Evolutionary conservation across 2,888 invertebrate species (phyloP), one percentile per base, ranked within the genome.

Genomic region (Rhagonycha lutea): DNA sequence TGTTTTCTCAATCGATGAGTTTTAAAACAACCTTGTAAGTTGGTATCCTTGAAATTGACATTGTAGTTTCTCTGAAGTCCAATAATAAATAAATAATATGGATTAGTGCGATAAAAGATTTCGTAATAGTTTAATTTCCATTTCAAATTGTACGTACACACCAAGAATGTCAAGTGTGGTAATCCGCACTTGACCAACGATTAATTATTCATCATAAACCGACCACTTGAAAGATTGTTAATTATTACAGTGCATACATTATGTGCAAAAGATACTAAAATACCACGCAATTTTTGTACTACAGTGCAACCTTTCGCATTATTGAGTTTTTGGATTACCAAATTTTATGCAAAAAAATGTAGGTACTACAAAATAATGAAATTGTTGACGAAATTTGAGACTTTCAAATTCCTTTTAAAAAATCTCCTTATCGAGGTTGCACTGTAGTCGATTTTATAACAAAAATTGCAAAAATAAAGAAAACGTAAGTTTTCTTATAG

Each of bases 11-110:
- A 47, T 47, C 47, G 47, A 47, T 47, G 47, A n/a, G 47, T 47
- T 47, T n/a, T 65, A 8, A n/a, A 65, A 26, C 11, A 26, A 24
- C 63, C 63, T 65, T 65, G 63, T 65, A n/a, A n/a, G n/a, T 65
- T 24, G 63, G 8, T 65, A n/a, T 24, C 63, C 63, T 65, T 65
- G 63, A 65, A 65, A 65, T 65, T 65, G 63, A 65, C 63, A 65
- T 65, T 65, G 63, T 24, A 18, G 23, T 23, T 65, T 7, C n/a
- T 26, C 1, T 12, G n/a, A 47, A n/a, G 18, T 47, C 7, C 47
- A 7, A 47, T 47, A 47, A 47, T 47, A 28, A 8, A 28, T n/a
- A n/a, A 47, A 47, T 47, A 47, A 47, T 47, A 47, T 47, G 47
- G n/a, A 47, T 47, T 47, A 47, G 47, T 47, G 47, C 47, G n/a